Base-by-base conservation (phyloP, 1,140 invertebrate genomes). In the Ptiloglossa arizonensis region DNA sequence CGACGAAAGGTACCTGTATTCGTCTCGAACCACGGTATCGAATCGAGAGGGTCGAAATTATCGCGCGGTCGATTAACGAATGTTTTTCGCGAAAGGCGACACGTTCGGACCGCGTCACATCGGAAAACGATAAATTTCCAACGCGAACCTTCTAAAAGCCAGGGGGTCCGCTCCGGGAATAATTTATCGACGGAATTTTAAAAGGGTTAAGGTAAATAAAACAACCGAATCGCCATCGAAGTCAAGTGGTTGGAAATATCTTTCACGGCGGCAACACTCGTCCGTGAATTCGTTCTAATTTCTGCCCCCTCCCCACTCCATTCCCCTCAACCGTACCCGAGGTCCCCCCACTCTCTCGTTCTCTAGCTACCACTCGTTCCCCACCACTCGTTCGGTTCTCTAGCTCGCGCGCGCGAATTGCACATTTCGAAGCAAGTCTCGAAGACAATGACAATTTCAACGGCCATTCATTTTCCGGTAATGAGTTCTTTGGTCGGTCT, bases 391-490 rank as follows among this genome's bases (percentile, higher is more conserved):
- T 11, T 50, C 32, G 44, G n/a, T n/a, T n/a, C n/a, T n/a, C n/a
- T n/a, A n/a, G n/a, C n/a, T n/a, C 29, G 19, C 29, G 27, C n/a
- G 24, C 60, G 35, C 71, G 60, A 74, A 74, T 66, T 66, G 62
- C 62, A 66, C 71, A 66, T 56, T 74, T 74, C 71, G 71, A 66
- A 44, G 48, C 41, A 67, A 75, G 72, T 67, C 72, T 68, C 72
- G 72, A 75, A 67, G 72, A 75, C 63, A 75, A 75, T 75, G 63
- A 75, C 57, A 75, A 68, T 75, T 75, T 75, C 63, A 75, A 75
- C 72, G 52, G 66, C 63, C 62, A 75, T 75, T 75, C 72, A 67
- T 75, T 75, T 67, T 75, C 72, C 32, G 41, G 63, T 68, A 75
- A 75, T 68, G 63, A 68, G 63, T 75, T 75, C 72, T 75, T 68